These are phyloP conservation scores for Ptychobarbus kaznakovi DNA, from an alignment of 2,797 vertebrate species.

Conservation along the genomic window DNA sequence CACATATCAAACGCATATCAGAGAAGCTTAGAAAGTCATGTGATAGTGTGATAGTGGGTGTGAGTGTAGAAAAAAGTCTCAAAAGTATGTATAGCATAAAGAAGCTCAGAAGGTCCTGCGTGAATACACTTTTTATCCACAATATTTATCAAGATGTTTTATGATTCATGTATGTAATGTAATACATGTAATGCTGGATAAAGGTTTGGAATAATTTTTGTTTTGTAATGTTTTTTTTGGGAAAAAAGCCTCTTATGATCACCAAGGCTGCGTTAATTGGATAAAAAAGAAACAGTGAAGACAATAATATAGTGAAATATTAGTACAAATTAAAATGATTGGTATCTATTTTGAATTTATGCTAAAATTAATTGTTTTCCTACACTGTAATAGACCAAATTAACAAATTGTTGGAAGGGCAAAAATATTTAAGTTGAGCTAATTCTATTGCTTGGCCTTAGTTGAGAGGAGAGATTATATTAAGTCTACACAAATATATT, in stretches of 20 bases:
- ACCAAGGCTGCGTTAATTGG: neutral
- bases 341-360: neutral
- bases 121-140: neutral
- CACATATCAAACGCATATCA: conserved; percentile 3
- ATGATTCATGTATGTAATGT: too few relatives aligned
- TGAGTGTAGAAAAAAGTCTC: neutral
- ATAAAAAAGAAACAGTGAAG: neutral
- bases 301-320: neutral
- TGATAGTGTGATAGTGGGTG: conserved; percentile 4
- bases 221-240: neutral
- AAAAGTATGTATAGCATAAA: neutral
- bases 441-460: too few relatives aligned
- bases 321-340: neutral
- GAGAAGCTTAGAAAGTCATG: neutral
- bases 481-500: too few relatives aligned
- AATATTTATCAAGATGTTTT: neutral
- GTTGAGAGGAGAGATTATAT: too few relatives aligned
- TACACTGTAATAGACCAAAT: neutral
- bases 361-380: neutral
- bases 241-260: neutral
- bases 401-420: too few relatives aligned
- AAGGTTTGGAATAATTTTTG: neutral
- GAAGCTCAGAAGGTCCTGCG: neutral
- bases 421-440: too few relatives aligned
- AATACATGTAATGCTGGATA: neutral